Percentiles rank a stretch among this genome's conserved stretches.
Evolutionary conservation across 2,888 invertebrate genomes (phyloP).

Genomic region (Diloba caeruleocephala): DNA sequence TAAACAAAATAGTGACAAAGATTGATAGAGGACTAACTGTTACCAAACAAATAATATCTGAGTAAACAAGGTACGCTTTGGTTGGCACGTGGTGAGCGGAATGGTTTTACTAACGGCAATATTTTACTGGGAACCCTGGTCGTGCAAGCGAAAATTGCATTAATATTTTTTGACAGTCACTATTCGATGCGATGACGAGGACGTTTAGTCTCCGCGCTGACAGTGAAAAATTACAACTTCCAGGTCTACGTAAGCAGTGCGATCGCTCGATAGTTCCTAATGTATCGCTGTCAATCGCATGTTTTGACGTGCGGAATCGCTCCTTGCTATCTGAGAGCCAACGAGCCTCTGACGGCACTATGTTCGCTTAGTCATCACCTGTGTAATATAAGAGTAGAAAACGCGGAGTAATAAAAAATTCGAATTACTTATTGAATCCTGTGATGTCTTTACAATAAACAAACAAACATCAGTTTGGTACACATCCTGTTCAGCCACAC

Average conservation of each 20-base stretch:
- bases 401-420: slow-evolving; percentile 65
- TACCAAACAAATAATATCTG: slow-evolving; percentile 62
- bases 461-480: slow-evolving; percentile 4
- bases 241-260: slow-evolving; percentile 72
- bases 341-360: slow-evolving; percentile 61
- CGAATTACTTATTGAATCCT: slow-evolving; percentile 62
- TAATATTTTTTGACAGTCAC: slow-evolving; percentile 85
- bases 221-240: slow-evolving; percentile 86
- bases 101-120: slow-evolving; percentile 63
- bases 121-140: slow-evolving; percentile 68
- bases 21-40: slow-evolving; percentile 60
- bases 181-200: slow-evolving; percentile 82
- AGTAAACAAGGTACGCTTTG: slow-evolving; percentile 63
- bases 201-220: slow-evolving; percentile 81
- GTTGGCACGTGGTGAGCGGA: slow-evolving; percentile 57
- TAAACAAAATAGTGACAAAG: slow-evolving; percentile 58
- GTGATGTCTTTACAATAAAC: slow-evolving; percentile 12
- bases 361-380: slow-evolving; percentile 73
- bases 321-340: slow-evolving; percentile 72
- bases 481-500: background rate
- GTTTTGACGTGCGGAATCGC: slow-evolving; percentile 84
- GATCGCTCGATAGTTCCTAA: slow-evolving; percentile 85
- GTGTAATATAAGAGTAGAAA: slow-evolving; percentile 73
- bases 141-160: slow-evolving; percentile 78
- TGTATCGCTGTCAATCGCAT: slow-evolving; percentile 86